These are phyloP conservation scores for Okamejei kenojei DNA, from an alignment of 2,797 vertebrate species.

Conservation along the genomic window DNA sequence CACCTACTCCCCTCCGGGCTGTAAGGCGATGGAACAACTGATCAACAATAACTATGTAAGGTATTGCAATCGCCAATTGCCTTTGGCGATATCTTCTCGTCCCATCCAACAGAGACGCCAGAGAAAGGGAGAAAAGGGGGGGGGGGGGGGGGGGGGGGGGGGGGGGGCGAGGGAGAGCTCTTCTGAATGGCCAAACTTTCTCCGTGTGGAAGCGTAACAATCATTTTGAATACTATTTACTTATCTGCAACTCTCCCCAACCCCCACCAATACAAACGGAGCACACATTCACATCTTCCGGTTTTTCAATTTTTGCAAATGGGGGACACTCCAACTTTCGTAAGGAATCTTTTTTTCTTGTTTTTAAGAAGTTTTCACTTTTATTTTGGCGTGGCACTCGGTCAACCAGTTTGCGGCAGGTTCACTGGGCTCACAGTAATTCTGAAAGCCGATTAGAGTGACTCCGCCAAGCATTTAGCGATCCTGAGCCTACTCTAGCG, in stretches of 20 bases:
- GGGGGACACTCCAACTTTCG: neutral
- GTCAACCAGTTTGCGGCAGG: neutral
- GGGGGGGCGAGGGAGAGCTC: too few species aligned
- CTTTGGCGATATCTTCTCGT: too few species aligned
- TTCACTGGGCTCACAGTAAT: slow-evolving; percentile 16
- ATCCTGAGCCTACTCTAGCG: slow-evolving; percentile 49
- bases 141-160: too few species aligned
- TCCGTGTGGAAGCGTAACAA: neutral
- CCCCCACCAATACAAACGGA: neutral
- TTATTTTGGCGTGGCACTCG: neutral
- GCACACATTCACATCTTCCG: neutral
- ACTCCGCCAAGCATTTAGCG: slow-evolving; percentile 53
- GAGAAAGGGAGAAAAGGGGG: neutral
- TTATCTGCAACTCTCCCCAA: neutral
- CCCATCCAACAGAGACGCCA: neutral
- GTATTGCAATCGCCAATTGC: neutral
- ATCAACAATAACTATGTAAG: neutral
- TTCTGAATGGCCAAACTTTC: neutral
- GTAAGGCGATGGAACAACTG: slow-evolving; percentile 24
- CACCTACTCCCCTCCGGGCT: neutral
- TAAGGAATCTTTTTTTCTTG: neutral
- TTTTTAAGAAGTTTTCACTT: neutral
- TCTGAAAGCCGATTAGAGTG: slow-evolving; percentile 50
- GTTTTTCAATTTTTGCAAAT: too few species aligned
- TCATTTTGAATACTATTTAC: neutral